A percentile compares a stretch with the other conserved stretches of the same genome.
phyloP scores from a whole-genome alignment of 2,797 vertebrate genomes.

The Galagoides demidoff region DNA sequence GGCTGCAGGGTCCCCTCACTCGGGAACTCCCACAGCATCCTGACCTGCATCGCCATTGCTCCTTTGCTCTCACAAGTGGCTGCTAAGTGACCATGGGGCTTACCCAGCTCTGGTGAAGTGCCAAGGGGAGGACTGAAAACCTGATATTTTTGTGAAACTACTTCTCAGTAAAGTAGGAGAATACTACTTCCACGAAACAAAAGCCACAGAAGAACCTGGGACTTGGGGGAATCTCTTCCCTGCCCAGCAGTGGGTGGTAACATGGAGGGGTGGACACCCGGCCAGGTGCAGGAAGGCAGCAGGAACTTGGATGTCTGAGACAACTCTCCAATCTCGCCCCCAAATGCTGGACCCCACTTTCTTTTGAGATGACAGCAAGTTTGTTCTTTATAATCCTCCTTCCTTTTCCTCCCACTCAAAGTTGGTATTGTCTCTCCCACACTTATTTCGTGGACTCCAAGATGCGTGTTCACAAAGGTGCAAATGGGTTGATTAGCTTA shows the following conservation, averaged over 20 bases:
- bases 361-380: not conserved
- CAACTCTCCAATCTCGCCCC: not conserved
- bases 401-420: not conserved
- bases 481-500: slow-evolving; percentile 72
- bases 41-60: fast-evolving
- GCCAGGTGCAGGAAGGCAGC: not conserved
- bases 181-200: not conserved
- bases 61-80: not conserved
- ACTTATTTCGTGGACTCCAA: slow-evolving; percentile 44
- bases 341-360: not conserved
- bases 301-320: not conserved
- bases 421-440: slow-evolving; percentile 15
- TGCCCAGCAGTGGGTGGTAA: not conserved
- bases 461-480: slow-evolving; percentile 69
- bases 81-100: not conserved
- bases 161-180: not conserved
- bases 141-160: not conserved
- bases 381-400: not conserved
- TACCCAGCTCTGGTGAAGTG: not conserved
- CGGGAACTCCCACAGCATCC: not conserved
- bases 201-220: not conserved
- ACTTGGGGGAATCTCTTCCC: not conserved
- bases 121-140: not conserved
- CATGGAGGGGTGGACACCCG: not conserved
- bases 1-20: fast-evolving